Evolutionary conservation across 2,113 vertebrate species (phyloP).

Genomic region (Phoxinus phoxinus): DNA sequence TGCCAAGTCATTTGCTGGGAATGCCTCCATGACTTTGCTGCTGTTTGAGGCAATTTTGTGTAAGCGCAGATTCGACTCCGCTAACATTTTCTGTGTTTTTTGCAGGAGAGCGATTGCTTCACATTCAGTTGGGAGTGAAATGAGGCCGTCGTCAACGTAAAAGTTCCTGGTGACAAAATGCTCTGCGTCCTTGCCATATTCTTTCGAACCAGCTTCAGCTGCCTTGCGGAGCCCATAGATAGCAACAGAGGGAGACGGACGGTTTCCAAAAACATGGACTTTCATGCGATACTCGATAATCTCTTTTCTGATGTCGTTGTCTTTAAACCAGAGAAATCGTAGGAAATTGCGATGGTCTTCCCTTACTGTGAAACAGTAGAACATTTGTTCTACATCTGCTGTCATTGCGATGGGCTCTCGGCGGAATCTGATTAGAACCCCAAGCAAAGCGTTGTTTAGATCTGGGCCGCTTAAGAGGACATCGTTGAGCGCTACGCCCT

Average conservation of each 20-base stretch:
- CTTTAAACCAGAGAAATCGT: not conserved
- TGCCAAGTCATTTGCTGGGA: not conserved
- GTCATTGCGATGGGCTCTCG: not conserved
- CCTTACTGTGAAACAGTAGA: slow-evolving; percentile 25
- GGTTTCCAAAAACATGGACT: slow-evolving; percentile 18
- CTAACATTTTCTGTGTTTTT: slow-evolving; percentile 14
- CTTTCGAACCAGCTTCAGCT: not conserved
- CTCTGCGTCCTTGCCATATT: not conserved
- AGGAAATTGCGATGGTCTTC: not conserved
- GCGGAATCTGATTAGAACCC: slow-evolving; percentile 9
- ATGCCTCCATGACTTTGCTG: not conserved
- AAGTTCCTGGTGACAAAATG: slow-evolving; percentile 3
- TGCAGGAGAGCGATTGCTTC: not conserved
- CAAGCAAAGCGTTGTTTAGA: slow-evolving; percentile 30
- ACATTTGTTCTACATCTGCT: slow-evolving; percentile 30
- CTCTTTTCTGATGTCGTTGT: not conserved
- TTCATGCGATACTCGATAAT: not conserved
- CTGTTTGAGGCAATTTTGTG: too few relatives aligned
- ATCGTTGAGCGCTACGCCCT: not conserved
- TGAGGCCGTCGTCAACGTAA: not conserved
- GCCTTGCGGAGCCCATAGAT: not conserved
- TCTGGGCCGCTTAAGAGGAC: slow-evolving; percentile 1
- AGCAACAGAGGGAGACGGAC: not conserved
- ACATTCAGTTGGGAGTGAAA: not conserved
- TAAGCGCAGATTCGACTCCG: not conserved